Conservation (phyloP, 2,888 invertebrate species). For the Ennomos erosarius region DNA sequence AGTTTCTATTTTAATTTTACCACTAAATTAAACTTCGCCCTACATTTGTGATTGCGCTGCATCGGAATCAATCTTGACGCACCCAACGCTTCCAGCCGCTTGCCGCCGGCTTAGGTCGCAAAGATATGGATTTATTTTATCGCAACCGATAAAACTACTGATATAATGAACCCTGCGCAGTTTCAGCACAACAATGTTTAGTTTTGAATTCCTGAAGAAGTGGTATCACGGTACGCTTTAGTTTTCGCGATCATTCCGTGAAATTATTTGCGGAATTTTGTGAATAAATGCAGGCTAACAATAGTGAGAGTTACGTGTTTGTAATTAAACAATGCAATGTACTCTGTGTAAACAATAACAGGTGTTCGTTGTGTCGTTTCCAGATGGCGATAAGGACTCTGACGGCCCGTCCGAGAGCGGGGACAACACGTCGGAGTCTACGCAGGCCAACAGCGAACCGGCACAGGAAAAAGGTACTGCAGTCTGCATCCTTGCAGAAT, state of each 20-base stretch:
- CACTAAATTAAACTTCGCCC: conserved; percentile 47
- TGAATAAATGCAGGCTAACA: conserved; percentile 14
- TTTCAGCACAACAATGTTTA: conserved; percentile 71
- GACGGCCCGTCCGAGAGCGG: conserved; percentile 82
- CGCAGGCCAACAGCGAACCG: conserved; percentile 75
- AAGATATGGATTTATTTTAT: conserved; percentile 68
- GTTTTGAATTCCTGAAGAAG: conserved; percentile 79
- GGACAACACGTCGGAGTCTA: conserved; percentile 81
- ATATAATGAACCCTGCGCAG: conserved; percentile 66
- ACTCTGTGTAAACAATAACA: conserved; percentile 51
- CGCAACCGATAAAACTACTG: conserved; percentile 64
- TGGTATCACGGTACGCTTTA: conserved; percentile 77
- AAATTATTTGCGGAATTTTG: conserved; percentile 17
- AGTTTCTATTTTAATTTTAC: conserved; percentile 60
- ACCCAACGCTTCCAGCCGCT: conserved; percentile 30
- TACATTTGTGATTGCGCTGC: conserved; percentile 53
- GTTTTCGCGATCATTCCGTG: conserved; percentile 32
- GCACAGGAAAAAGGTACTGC: conserved; percentile 81
- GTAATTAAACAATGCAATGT: too few relatives aligned
- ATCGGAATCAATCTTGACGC: conserved; percentile 48
- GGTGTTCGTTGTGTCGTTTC: conserved; percentile 47
- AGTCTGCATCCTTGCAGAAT: neutral
- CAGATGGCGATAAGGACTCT: conserved; percentile 84
- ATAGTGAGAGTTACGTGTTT: conserved; percentile 39
- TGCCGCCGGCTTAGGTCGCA: conserved; percentile 36